phyloP scores from a whole-genome alignment of 2,888 invertebrate species.

The Pyrgus malvae region DNA sequence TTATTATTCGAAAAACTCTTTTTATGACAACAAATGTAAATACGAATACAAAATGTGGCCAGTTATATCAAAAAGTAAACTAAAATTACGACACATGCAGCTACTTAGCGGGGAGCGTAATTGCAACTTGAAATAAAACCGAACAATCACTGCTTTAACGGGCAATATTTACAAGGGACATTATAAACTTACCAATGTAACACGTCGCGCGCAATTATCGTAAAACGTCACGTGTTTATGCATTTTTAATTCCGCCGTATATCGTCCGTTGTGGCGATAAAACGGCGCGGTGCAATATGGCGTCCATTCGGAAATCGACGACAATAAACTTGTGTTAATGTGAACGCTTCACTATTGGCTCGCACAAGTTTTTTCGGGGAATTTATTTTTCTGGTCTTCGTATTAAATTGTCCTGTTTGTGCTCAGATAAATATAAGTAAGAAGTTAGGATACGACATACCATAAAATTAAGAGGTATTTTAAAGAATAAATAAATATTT shows the following conservation, averaged over 20 bases:
- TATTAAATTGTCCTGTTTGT: constrained; percentile 7
- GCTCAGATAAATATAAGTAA: not conserved
- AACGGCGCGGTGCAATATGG: constrained; percentile 51
- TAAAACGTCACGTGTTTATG: constrained; percentile 78
- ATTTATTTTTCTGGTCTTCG: constrained; percentile 14
- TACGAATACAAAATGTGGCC: not conserved
- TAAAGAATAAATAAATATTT: no score
- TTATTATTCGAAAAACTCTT: no score
- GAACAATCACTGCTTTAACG: constrained; percentile 16
- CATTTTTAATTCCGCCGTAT: constrained; percentile 78
- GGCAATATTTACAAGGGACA: constrained; percentile 47
- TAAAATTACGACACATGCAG: not conserved
- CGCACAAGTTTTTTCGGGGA: constrained; percentile 24
- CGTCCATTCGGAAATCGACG: constrained; percentile 62
- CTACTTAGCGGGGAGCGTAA: constrained; percentile 11
- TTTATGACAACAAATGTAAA: no score
- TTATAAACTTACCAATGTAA: constrained; percentile 68
- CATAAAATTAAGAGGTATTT: no score
- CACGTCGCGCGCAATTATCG: constrained; percentile 71
- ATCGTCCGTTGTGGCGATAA: constrained; percentile 56
- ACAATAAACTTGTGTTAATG: constrained; percentile 72
- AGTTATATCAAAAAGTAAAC: not conserved
- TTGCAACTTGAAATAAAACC: constrained; percentile 18
- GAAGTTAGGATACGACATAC: not conserved
- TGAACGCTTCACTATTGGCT: constrained; percentile 43